Conservation (phyloP, 2,113 vertebrate genomes). For the Tragelaphus strepsiceros region DNA sequence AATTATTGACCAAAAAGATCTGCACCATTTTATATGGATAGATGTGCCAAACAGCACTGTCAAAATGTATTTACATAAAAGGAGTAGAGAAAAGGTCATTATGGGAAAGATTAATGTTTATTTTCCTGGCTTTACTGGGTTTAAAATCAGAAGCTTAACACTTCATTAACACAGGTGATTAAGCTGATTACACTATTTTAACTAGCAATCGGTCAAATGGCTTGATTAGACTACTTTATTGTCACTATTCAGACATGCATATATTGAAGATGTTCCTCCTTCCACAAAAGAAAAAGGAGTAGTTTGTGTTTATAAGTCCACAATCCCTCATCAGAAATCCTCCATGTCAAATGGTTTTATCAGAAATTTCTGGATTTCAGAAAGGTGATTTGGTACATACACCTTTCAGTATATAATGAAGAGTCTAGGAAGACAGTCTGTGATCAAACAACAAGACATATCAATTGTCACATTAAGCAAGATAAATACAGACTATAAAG, state of each 20-base stretch:
- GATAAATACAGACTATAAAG: neutral
- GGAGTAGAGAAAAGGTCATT: neutral
- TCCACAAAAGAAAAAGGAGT: neutral
- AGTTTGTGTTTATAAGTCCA: neutral
- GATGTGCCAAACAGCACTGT: neutral
- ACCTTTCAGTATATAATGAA: neutral
- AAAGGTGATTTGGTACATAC: neutral
- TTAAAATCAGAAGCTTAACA: conserved; percentile 47
- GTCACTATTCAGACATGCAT: neutral
- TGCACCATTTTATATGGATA: neutral
- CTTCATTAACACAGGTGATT: conserved; percentile 55
- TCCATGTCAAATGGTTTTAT: neutral
- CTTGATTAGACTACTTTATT: conserved; percentile 69
- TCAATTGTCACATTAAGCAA: neutral
- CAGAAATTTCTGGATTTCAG: neutral
- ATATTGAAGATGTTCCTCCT: neutral
- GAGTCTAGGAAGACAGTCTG: neutral
- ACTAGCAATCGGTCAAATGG: conserved; percentile 33
- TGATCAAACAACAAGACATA: neutral
- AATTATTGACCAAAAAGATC: conserved; percentile 19
- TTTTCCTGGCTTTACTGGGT: conserved; percentile 27
- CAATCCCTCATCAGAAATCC: neutral
- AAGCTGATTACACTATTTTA: conserved; percentile 29
- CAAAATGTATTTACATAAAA: neutral
- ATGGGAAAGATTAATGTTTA: conserved; percentile 33